Conservation (phyloP, 2,113 vertebrate genomes). For the Procavia capensis region DNA sequence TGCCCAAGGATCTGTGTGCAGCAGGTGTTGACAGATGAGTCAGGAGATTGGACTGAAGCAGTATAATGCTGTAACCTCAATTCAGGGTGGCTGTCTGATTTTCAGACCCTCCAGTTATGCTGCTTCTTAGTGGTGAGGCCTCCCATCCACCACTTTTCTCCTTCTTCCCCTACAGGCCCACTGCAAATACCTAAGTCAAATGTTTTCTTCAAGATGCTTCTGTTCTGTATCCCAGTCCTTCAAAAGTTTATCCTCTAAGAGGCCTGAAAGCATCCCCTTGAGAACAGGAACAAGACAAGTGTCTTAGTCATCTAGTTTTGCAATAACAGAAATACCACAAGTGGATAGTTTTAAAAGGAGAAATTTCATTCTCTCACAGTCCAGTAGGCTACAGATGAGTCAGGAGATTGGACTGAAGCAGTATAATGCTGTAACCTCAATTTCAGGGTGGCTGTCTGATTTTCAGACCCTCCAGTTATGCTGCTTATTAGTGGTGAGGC, state of each 20-base stretch:
- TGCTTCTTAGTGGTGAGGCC: neutral
- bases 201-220: neutral
- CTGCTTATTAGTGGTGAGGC: neutral
- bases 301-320: too few relatives aligned
- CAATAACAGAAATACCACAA: too few relatives aligned
- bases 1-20: neutral
- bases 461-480: neutral
- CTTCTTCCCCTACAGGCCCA: neutral
- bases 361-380: too few relatives aligned
- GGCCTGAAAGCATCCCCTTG: too few relatives aligned
- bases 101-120: neutral
- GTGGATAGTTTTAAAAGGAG: too few relatives aligned
- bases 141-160: neutral
- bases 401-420: neutral
- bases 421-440: neutral
- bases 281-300: too few relatives aligned
- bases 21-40: neutral
- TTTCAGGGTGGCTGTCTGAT: neutral
- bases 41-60: neutral
- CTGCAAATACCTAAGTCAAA: neutral
- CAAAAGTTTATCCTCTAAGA: too few relatives aligned
- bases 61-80: neutral
- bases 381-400: too few relatives aligned
- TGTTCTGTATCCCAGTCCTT: neutral
- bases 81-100: neutral